Percentiles rank a stretch among this genome's conserved stretches.
Evolutionary conservation across 2,888 invertebrate genomes (phyloP).

Genomic region (Pristionchus entomophagus): DNA sequence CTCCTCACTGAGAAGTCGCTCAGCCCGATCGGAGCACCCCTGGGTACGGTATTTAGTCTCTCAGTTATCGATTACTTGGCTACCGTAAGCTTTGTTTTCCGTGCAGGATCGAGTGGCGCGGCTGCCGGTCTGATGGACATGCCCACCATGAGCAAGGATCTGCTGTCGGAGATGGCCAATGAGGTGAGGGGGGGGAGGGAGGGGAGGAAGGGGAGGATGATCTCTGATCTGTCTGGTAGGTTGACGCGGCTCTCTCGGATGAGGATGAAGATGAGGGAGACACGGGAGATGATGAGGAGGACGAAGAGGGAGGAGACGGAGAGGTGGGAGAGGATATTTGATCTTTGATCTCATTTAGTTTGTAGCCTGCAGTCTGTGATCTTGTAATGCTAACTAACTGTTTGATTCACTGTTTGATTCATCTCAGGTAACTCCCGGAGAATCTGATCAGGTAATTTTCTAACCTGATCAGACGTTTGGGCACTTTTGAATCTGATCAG

Average conservation of each 20-base stretch:
- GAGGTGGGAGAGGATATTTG: not conserved
- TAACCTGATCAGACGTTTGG: too few species aligned
- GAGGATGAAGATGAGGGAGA: constrained; percentile 63
- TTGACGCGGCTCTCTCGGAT: constrained; percentile 64
- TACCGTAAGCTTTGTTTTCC: not conserved
- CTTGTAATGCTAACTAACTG: too few species aligned
- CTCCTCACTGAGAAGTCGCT: not conserved
- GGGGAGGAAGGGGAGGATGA: not conserved
- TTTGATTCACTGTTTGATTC: too few species aligned
- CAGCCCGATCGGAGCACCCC: constrained; percentile 14
- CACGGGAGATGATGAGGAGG: constrained; percentile 51
- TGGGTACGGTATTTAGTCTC: constrained; percentile 4
- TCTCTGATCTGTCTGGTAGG: constrained; percentile 51
- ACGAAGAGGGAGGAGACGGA: constrained; percentile 53
- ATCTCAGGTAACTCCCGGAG: too few species aligned
- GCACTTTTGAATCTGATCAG: too few species aligned
- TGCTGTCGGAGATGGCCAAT: constrained; percentile 62
- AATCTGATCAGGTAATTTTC: too few species aligned
- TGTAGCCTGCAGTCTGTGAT: too few species aligned
- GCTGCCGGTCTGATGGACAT: constrained; percentile 57
- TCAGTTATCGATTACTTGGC: not conserved
- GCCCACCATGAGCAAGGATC: constrained; percentile 57
- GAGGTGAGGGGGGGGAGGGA: constrained; percentile 54
- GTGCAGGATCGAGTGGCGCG: not conserved
- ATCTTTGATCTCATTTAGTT: not conserved